A percentile compares a stretch with the other conserved stretches of the same genome.
phyloP scores from a whole-genome alignment of 2,797 vertebrate genomes.

The Vireo griseus region DNA sequence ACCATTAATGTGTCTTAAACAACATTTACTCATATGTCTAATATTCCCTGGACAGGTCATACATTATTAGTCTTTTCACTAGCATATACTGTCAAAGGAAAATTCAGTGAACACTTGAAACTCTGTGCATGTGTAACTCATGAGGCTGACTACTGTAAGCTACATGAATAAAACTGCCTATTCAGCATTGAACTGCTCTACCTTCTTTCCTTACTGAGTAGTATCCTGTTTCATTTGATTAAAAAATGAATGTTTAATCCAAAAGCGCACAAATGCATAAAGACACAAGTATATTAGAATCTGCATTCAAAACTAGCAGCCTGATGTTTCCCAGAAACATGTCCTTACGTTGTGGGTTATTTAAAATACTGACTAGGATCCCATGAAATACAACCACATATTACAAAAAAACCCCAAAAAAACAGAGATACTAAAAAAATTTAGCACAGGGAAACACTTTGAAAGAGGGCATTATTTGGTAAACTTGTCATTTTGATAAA shows the following conservation, averaged over 20 bases:
- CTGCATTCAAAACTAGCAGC: not conserved
- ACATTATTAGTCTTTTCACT: not conserved
- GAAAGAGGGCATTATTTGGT: not conserved
- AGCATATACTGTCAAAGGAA: not conserved
- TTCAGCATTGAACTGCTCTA: not conserved
- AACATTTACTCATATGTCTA: slow-evolving; percentile 17
- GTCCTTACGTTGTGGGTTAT: not conserved
- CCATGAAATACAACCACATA: not conserved
- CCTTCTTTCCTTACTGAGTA: not conserved
- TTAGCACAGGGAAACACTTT: not conserved
- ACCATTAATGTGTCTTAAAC: not conserved
- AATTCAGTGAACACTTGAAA: not conserved
- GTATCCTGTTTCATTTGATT: not conserved
- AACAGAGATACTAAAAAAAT: not conserved
- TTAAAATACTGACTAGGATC: not conserved
- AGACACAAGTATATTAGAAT: not conserved
- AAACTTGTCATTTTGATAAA: not conserved
- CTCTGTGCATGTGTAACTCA: not conserved
- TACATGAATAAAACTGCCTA: not conserved
- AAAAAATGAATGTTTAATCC: not conserved
- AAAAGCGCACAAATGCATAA: not conserved
- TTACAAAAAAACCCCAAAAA: not conserved
- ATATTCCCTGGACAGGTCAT: not conserved
- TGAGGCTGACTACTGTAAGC: not conserved
- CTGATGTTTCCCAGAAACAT: not conserved